Percentiles rank a stretch among this genome's conserved stretches.
Evolutionary conservation across 2,797 vertebrate species (phyloP).

Genomic region (Heteromormyrus szaboi): DNA sequence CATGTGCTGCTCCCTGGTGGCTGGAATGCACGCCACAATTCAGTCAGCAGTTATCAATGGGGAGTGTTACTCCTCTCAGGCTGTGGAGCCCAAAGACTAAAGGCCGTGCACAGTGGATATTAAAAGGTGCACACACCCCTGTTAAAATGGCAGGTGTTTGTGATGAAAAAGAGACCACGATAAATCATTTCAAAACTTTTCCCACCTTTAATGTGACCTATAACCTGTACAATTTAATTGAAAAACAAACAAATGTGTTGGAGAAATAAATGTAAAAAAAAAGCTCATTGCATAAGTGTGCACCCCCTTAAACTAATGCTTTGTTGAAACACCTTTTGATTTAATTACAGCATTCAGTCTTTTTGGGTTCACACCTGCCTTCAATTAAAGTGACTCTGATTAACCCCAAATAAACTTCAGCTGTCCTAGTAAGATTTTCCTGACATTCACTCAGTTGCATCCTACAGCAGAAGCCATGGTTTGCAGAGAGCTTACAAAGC

Average conservation of each 20-base stretch:
- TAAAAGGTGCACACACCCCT: not conserved
- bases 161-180: not conserved
- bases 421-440: not conserved
- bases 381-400: not conserved
- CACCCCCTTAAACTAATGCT: not conserved
- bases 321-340: not conserved
- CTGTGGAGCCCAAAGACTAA: not conserved
- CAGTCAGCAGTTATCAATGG: not conserved
- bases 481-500: not conserved
- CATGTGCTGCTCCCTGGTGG: conserved; percentile 50
- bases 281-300: not conserved
- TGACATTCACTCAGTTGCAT: not conserved
- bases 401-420: not conserved
- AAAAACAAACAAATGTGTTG: not conserved
- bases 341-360: not conserved
- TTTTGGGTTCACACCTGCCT: not conserved
- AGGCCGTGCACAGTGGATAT: not conserved
- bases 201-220: not conserved
- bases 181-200: not conserved
- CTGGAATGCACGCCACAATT: not conserved
- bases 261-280: not conserved
- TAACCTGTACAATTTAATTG: not conserved
- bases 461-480: not conserved
- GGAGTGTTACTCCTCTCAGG: not conserved
- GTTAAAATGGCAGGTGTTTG: not conserved